phyloP scores from a whole-genome alignment of 2,888 invertebrate species.

The Campoletis raptor region DNA sequence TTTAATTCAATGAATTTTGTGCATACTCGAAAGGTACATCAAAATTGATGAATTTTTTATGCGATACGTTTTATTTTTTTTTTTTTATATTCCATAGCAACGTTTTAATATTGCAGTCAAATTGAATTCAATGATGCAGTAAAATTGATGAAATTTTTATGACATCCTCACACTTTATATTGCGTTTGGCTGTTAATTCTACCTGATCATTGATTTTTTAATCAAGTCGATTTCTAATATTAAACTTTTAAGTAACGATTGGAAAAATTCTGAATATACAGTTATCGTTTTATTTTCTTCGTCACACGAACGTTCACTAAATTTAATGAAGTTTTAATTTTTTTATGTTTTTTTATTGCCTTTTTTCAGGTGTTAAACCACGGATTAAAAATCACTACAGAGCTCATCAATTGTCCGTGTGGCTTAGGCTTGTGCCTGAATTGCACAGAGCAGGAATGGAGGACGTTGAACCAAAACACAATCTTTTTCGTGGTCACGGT shows the following conservation, averaged over 20 bases:
- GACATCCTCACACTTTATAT: not conserved
- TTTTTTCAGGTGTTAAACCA: slow-evolving; percentile 93
- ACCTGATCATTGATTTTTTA: not conserved
- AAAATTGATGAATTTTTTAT: slow-evolving; percentile 29
- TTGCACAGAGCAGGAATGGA: slow-evolving; percentile 95
- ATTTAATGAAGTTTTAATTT: slow-evolving; percentile 15
- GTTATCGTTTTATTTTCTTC: not conserved
- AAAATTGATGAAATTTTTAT: slow-evolving; percentile 23
- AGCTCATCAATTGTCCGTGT: slow-evolving; percentile 97
- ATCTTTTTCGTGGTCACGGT: slow-evolving; percentile 95
- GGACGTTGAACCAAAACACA: slow-evolving; percentile 94
- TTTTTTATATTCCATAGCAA: not conserved
- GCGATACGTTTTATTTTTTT: not conserved
- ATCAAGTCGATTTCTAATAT: not conserved
- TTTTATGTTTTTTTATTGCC: not conserved
- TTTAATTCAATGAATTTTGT: not conserved
- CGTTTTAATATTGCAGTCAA: not conserved
- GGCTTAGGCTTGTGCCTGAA: slow-evolving; percentile 97
- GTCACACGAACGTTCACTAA: not conserved
- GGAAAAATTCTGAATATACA: not conserved
- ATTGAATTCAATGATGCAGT: slow-evolving; percentile 2
- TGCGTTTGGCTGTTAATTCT: not conserved
- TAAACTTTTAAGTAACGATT: not conserved
- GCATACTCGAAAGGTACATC: not conserved
- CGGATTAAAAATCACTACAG: slow-evolving; percentile 97